Conservation (phyloP, 2,113 vertebrate genomes). For the Oncorhynchus nerka region DNA sequence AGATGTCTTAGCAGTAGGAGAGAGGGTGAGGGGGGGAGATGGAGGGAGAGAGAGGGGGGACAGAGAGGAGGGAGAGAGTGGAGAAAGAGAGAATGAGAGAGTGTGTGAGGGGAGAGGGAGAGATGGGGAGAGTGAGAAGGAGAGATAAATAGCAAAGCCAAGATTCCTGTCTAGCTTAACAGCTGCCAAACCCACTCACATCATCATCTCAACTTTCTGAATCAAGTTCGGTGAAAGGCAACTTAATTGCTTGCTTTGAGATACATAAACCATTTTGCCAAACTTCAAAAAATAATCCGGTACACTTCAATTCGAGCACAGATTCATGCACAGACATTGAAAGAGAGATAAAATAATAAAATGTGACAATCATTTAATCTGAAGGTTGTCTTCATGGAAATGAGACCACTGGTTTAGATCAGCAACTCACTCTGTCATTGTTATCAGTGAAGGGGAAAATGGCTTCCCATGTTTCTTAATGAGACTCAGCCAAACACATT, state of each 20-base stretch:
- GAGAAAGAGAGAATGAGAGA: neutral
- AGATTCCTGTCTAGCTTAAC: neutral
- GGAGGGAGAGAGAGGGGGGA: neutral
- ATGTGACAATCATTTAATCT: too few relatives aligned
- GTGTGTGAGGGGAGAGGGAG: neutral
- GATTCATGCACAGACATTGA: too few relatives aligned
- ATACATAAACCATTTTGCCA: neutral
- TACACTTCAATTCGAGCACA: neutral
- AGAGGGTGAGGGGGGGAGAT: neutral
- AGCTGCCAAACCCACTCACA: neutral
- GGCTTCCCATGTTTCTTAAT: too few relatives aligned
- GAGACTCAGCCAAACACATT: too few relatives aligned
- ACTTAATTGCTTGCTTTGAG: neutral
- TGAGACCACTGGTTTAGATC: too few relatives aligned
- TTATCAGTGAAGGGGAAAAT: too few relatives aligned
- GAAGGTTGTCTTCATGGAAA: too few relatives aligned
- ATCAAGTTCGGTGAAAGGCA: neutral
- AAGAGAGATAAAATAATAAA: too few relatives aligned
- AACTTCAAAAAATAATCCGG: neutral
- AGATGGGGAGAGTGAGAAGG: neutral
- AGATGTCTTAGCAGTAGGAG: neutral
- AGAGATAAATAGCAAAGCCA: neutral
- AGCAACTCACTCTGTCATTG: too few relatives aligned
- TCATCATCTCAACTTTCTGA: constrained; percentile 4
- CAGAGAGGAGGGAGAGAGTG: neutral